These are phyloP conservation scores for Carlito syrichta DNA, from an alignment of 2,113 vertebrate genomes.

Conservation along the genomic window DNA sequence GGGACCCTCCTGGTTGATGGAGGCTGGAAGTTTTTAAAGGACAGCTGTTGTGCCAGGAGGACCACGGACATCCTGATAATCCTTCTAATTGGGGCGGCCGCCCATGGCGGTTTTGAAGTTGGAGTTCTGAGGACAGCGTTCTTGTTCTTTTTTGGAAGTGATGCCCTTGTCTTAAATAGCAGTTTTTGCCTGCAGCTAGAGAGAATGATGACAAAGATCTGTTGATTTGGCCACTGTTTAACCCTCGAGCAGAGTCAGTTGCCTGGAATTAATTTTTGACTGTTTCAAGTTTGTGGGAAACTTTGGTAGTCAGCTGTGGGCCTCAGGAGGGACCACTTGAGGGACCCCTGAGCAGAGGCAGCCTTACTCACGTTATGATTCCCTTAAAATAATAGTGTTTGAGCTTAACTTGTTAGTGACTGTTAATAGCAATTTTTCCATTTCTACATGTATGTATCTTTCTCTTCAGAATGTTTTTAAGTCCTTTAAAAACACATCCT, in stretches of 20 bases:
- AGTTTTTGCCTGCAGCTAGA: background rate
- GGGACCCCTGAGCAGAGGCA: background rate
- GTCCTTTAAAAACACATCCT: background rate
- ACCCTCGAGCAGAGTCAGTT: background rate
- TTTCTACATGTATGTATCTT: background rate
- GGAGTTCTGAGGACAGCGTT: background rate
- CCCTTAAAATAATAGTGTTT: background rate
- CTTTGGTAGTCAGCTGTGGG: background rate
- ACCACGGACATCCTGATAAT: rapidly evolving
- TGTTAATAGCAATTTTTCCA: rapidly evolving
- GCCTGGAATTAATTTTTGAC: background rate
- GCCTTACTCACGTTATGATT: background rate
- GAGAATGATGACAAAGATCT: background rate
- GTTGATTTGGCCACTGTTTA: background rate
- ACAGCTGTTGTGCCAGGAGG: background rate
- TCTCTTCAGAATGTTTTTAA: background rate
- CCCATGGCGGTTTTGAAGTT: rapidly evolving
- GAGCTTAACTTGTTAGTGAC: background rate
- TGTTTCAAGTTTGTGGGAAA: background rate
- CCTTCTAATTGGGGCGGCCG: background rate
- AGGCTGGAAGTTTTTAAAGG: background rate
- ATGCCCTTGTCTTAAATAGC: background rate
- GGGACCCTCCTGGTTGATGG: background rate
- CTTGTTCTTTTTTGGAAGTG: background rate
- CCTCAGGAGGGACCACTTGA: background rate